Evolutionary conservation across 2,113 vertebrate species (phyloP), one percentile per base, ranked within the genome.

Genomic region (Mugil cephalus): DNA sequence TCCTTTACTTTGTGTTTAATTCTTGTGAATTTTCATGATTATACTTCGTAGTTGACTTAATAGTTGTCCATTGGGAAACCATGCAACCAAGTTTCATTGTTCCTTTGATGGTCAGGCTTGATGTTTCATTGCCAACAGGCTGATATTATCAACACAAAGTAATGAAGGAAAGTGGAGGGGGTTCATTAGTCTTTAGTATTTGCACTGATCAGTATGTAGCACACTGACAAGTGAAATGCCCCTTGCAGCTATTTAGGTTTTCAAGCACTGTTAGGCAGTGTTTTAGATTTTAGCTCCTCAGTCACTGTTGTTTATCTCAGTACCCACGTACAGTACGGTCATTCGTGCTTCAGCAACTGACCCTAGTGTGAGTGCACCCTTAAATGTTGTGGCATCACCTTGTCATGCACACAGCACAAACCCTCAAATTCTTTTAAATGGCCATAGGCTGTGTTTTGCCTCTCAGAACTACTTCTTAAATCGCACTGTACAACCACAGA

Each of bases 31-130:
- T 4, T 56, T 50, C 51, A 21, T 48, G 21, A 36, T 19, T 24
- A 53, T 17, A 34, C 15, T n/a, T 72, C 35, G 60, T 42, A 17
- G 17, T 36, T 55, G 7, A 65, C 58, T 40, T 30, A 21, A 50
- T 30, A 30, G 24, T 30, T 30, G 24, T 2, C 24, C 5, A 5
- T 30, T 63, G 12, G 24, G 10, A 55, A 61, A 54, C 1, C 10
- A 30, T 54, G 14, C 42, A 59, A 7, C 10, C 10, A 8, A 47
- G 7, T 77, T 46, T 11, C 10, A n/a, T 30, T 24, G 19, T 62
- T 58, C 47, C 58, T 74, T 76, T 73, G 39, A 82, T 69, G 58
- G 45, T 69, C 8, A 43, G 64, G 51, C 69, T 54, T 65, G 70
- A 59, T 69, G 67, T 55, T 47, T 76, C 47, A 17, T 9, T 6